Evolutionary conservation across 2,888 invertebrate genomes (phyloP), one percentile per base, ranked within the genome.

Genomic region (Sinodicranocentrus sp.): DNA sequence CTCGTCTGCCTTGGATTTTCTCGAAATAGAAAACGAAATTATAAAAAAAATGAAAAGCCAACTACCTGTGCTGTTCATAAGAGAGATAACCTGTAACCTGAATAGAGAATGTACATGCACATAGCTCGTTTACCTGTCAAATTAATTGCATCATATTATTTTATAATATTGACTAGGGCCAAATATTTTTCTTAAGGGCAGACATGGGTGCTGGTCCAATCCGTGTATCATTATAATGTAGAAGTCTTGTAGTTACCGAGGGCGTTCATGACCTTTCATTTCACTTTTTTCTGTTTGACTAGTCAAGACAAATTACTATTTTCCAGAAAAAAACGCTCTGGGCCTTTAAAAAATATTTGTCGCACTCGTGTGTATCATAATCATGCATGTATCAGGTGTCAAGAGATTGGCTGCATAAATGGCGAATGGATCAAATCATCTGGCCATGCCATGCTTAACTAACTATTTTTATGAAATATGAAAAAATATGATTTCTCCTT

Each of bases 231-330:
- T n/a, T n/a, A n/a, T n/a, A 33, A 33, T 33, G 33, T 10, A 33
- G 5, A 33, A 33, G 33, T 33, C 33, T 33, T 25, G 57, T 57
- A 23, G 52, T 17, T 57, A 25, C 25, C 61, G 61, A 61, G 28
- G 61, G 61, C 61, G 61, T 61, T 61, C 61, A 28, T 61, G 61
- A 61, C 61, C 61, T 61, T 61, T 28, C 28, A 61, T 28, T 28
- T 61, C 61, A 61, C 61, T 61, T 8, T 52, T 52, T 57, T 57
- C 13, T 57, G 57, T n/a, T 33, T 2, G 28, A 28, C 28, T 61
- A 17, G 28, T 61, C 28, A 28, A 23, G 61, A 61, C 28, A 61
- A n/a, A 61, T 61, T 61, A 61, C 23, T 23, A 23, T n/a, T 33
- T 57, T 28, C 61, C 28, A 61, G 61, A 26, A 28, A 61, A 57